Evolutionary conservation across 2,888 invertebrate species (phyloP).

Genomic region (Oscheius onirici): DNA sequence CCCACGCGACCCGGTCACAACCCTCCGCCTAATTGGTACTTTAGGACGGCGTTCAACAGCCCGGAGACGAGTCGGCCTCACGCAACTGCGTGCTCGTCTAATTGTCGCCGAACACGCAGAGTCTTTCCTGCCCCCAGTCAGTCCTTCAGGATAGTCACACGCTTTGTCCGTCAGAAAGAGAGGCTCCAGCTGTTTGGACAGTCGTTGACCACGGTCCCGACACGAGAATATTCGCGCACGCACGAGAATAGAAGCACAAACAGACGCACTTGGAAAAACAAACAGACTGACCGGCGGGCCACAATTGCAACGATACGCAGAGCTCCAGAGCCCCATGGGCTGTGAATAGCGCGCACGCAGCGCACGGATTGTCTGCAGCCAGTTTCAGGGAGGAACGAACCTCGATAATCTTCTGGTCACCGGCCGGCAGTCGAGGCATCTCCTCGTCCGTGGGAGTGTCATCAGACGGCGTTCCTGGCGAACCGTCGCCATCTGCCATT

Average conservation of each 20-base stretch:
- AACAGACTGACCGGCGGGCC: constrained; percentile 25
- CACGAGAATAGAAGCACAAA: constrained; percentile 39
- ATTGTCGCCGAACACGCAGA: constrained; percentile 27
- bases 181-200: constrained; percentile 31
- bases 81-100: constrained; percentile 35
- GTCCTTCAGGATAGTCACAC: background rate
- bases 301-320: constrained; percentile 37
- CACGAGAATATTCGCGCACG: constrained; percentile 38
- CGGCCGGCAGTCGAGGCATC: background rate
- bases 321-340: background rate
- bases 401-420: constrained; percentile 23
- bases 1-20: constrained; percentile 21
- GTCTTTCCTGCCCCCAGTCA: constrained; percentile 12
- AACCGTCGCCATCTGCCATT: constrained; percentile 21
- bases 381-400: constrained; percentile 1
- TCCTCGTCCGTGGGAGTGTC: constrained; percentile 32
- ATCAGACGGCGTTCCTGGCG: constrained; percentile 9
- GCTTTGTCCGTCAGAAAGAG: background rate
- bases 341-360: constrained; percentile 27
- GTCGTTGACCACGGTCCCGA: constrained; percentile 37
- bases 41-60: constrained; percentile 22
- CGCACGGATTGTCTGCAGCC: constrained; percentile 17
- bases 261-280: constrained; percentile 36
- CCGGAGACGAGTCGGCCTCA: constrained; percentile 22
- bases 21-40: constrained; percentile 26